Evolutionary conservation across 1,140 invertebrate genomes (phyloP).

Genomic region (Stegodyphus mimosarum): DNA sequence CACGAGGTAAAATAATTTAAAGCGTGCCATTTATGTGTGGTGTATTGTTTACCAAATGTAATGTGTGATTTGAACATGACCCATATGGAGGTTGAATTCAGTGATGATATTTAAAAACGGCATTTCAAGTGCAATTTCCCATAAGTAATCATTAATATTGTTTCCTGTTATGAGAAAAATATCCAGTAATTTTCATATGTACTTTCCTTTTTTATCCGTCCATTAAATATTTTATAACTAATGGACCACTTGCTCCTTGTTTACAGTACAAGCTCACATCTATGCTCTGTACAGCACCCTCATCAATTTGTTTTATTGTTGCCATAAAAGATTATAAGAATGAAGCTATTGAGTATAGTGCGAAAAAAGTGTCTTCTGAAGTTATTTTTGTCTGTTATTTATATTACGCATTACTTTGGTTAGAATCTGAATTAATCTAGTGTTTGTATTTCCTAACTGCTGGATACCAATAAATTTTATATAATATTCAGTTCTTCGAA

Average conservation of each 20-base stretch:
- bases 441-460: no score
- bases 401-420: no score
- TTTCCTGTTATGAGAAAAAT: slow-evolving; percentile 6
- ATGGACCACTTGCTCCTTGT: slow-evolving; percentile 30
- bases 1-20: no score
- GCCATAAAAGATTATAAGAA: no score
- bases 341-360: no score
- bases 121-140: slow-evolving; percentile 55
- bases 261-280: not conserved
- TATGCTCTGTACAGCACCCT: not conserved
- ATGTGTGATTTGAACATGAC: not conserved
- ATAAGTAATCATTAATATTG: not conserved
- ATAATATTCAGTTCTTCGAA: no score
- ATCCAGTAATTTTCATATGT: slow-evolving; percentile 15
- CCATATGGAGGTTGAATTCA: not conserved
- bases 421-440: no score
- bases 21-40: no score
- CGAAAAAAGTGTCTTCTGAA: no score
- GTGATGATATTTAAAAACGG: slow-evolving; percentile 15
- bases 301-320: not conserved
- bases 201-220: slow-evolving; percentile 56
- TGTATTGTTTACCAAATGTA: not conserved
- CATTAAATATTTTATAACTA: slow-evolving; percentile 46
- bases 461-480: no score
- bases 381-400: no score